Conservation (phyloP, 1,140 invertebrate species). For the Parasteatoda tepidariorum region DNA sequence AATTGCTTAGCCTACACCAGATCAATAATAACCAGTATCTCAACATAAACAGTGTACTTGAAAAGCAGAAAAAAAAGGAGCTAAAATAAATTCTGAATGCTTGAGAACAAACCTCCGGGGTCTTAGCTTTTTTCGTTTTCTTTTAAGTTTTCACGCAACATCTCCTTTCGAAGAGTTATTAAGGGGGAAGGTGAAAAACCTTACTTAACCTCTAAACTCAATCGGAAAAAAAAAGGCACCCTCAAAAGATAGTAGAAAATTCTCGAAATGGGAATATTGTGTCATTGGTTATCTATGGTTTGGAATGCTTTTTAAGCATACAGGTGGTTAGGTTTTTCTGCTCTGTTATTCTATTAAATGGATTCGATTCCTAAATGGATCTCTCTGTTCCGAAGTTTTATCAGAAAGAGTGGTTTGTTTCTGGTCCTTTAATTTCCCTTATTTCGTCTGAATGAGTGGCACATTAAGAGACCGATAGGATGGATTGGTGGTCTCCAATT, state of each 20-base stretch:
- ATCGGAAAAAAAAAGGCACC: not conserved
- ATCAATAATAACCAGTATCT: too few relatives aligned
- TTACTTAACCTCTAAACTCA: too few relatives aligned
- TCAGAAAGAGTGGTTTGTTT: not conserved
- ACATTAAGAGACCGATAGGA: not conserved
- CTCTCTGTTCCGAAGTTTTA: not conserved
- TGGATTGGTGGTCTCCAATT: not conserved
- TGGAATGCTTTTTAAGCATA: conserved; percentile 15
- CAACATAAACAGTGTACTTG: too few relatives aligned
- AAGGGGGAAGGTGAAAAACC: too few relatives aligned
- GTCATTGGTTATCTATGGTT: conserved; percentile 19
- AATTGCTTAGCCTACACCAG: too few relatives aligned
- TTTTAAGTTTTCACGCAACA: too few relatives aligned
- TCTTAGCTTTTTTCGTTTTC: too few relatives aligned
- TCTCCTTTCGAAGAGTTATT: too few relatives aligned
- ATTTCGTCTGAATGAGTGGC: not conserved
- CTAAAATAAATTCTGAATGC: too few relatives aligned
- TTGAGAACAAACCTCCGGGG: too few relatives aligned
- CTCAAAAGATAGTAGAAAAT: not conserved
- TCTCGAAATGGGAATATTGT: conserved; percentile 12
- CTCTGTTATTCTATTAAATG: not conserved
- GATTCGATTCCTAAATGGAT: not conserved
- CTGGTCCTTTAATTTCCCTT: conserved; percentile 7
- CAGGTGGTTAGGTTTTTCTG: not conserved
- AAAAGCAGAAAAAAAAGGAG: too few relatives aligned